Conservation (phyloP, 2,797 vertebrate genomes). For the Lepilemur ruficaudatus region DNA sequence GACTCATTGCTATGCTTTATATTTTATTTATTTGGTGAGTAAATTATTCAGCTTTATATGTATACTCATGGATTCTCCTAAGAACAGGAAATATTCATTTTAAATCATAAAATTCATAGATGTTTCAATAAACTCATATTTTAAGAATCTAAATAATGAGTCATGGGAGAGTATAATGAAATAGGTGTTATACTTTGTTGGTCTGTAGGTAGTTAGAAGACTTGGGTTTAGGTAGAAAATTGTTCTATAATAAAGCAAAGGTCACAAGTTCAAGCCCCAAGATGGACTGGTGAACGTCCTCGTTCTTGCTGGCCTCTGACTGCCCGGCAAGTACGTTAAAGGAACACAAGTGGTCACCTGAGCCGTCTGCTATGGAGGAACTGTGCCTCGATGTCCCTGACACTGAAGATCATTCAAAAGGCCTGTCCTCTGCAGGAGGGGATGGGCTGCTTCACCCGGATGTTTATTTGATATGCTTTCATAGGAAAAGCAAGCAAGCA, state of each 20-base stretch:
- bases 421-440: background rate
- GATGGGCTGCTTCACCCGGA: accelerated
- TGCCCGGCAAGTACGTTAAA: background rate
- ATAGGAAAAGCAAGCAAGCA: background rate
- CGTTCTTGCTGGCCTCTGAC: background rate
- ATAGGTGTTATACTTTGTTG: background rate
- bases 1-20: background rate
- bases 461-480: background rate
- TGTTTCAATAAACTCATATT: background rate
- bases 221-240: background rate
- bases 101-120: background rate
- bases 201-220: background rate
- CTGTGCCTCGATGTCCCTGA: accelerated
- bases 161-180: background rate
- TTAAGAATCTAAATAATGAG: background rate
- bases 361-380: background rate
- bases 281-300: accelerated
- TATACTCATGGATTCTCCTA: background rate
- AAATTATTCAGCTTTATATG: conserved; percentile 21
- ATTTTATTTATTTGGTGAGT: conserved; percentile 38
- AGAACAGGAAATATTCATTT: background rate
- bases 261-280: background rate
- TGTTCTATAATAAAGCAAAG: background rate
- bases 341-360: background rate
- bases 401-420: background rate